These are phyloP conservation scores for Dicyrtoma fusca DNA, from an alignment of 2,888 invertebrate genomes.

Conservation along the genomic window DNA sequence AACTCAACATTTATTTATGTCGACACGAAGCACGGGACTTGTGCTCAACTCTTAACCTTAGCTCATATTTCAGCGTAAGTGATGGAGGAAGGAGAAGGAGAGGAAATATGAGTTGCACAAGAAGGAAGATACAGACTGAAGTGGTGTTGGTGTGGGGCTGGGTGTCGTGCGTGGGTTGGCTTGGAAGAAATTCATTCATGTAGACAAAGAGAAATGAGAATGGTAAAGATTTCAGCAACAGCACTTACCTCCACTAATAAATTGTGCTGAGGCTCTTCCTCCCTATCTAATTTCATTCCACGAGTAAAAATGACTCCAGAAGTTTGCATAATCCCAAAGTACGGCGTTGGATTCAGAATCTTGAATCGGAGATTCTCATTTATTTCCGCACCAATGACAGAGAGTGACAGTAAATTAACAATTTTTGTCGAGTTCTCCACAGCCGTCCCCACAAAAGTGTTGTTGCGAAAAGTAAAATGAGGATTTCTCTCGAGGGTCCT, in stretches of 20 bases:
- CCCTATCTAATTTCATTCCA: conserved; percentile 84
- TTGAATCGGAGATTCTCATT: conserved; percentile 85
- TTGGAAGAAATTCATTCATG: neutral
- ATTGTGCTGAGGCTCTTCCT: conserved; percentile 76
- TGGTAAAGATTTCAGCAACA: neutral
- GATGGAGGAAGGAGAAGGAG: neutral
- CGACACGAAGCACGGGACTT: neutral
- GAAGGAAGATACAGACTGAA: neutral
- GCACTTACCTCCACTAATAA: conserved; percentile 78
- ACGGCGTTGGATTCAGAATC: conserved; percentile 82
- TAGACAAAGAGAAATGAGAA: neutral
- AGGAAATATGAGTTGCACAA: conserved; percentile 5
- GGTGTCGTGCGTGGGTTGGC: neutral
- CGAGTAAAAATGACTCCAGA: conserved; percentile 89
- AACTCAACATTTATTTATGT: neutral
- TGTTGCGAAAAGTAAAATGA: conserved; percentile 79
- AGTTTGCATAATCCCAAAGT: conserved; percentile 83
- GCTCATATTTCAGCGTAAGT: neutral
- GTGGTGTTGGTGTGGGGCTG: neutral
- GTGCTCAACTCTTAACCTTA: conserved; percentile 6
- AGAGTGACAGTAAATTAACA: conserved; percentile 78
- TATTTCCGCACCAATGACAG: conserved; percentile 82
- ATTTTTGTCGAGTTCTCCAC: conserved; percentile 84
- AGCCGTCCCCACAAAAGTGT: conserved; percentile 77
- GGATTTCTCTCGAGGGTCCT: conserved; percentile 70